Evolutionary conservation across 1,140 invertebrate species (phyloP), one percentile per base, ranked within the genome.

Genomic region (Pseudachorutes palmiensis): DNA sequence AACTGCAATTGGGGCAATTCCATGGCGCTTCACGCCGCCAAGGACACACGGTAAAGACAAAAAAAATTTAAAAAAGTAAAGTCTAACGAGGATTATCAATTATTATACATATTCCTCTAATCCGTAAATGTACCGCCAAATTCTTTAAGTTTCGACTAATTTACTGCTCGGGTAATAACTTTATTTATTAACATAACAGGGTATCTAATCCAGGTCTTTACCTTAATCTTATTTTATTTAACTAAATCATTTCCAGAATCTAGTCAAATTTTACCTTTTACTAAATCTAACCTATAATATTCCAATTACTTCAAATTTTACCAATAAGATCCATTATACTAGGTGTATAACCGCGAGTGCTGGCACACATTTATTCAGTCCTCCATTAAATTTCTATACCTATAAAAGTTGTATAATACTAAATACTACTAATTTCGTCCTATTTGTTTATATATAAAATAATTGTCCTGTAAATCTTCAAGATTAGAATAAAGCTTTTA

Each of bases 161-260:
- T 75, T 83, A 81, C 74, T 81, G 80, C 75, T 77, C 76, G 75
- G 77, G 74, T 74, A 73, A 55, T 14, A 65, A 69, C 73, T 72
- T 74, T 78, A 78, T 76, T 74, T 74, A 74, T 76, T 76, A 74
- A 71, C 76, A 82, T 83, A 83, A 82, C 81, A 81, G 82, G 80
- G 83, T 85, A 85, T 85, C 82, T 84, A 84, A 84, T 84, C 81
- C 83, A 82, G 81, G 78, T 83, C 24, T 16, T 55, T 73, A 72
- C 76, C 66, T 55, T 70, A 76, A 76, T 77, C 75, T 76, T 76
- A 70, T 76, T 76, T 75, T 74, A 74, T 75, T 67, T 71, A 75
- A 76, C 62, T 48, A 57, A 60, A 64, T 72, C 72, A 68, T 65
- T 66, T 72, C 64, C 60, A 65, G 45, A 61, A 58, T 41, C 58